Percentiles rank a stretch among this genome's conserved stretches.
Evolutionary conservation across 1,140 invertebrate genomes (phyloP).

Genomic region (Oryzaephilus surinamensis): DNA sequence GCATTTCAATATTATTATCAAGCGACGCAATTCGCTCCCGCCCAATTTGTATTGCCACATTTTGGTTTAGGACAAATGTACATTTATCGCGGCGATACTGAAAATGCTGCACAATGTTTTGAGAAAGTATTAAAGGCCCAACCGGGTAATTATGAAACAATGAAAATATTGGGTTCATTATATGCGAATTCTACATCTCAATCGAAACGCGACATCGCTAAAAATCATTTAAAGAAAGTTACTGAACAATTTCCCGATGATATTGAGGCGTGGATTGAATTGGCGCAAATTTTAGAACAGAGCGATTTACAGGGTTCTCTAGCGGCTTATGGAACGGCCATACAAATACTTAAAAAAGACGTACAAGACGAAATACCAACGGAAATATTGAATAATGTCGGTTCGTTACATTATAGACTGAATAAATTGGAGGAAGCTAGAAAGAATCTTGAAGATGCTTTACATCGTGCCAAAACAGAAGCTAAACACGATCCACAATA

Average conservation of each 20-base stretch:
- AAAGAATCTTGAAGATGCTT: conserved; percentile 75
- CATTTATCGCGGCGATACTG: conserved; percentile 90
- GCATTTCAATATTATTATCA: conserved; percentile 99
- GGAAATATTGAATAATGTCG: conserved; percentile 97
- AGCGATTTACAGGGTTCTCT: conserved; percentile 81
- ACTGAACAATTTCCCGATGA: conserved; percentile 97
- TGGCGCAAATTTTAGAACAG: conserved; percentile 96
- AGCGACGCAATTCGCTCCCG: conserved; percentile 92
- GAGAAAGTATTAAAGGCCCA: conserved; percentile 97
- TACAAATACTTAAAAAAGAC: conserved; percentile 85
- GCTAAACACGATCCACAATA: conserved; percentile 83
- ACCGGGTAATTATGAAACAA: conserved; percentile 97
- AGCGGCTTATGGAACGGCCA: conserved; percentile 88
- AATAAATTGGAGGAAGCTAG: conserved; percentile 75
- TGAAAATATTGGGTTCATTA: conserved; percentile 96
- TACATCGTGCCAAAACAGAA: conserved; percentile 69
- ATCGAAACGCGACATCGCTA: conserved; percentile 85
- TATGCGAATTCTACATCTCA: conserved; percentile 87
- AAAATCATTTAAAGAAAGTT: conserved; percentile 82
- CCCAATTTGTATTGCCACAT: conserved; percentile 91
- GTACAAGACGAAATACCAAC: conserved; percentile 91
- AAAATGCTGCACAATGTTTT: conserved; percentile 97
- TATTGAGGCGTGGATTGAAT: conserved; percentile 98
- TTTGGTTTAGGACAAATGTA: conserved; percentile 99
- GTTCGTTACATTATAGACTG: conserved; percentile 82